Evolutionary conservation across 2,888 invertebrate species (phyloP), one percentile per base, ranked within the genome.

Genomic region (Athalia rosae): DNA sequence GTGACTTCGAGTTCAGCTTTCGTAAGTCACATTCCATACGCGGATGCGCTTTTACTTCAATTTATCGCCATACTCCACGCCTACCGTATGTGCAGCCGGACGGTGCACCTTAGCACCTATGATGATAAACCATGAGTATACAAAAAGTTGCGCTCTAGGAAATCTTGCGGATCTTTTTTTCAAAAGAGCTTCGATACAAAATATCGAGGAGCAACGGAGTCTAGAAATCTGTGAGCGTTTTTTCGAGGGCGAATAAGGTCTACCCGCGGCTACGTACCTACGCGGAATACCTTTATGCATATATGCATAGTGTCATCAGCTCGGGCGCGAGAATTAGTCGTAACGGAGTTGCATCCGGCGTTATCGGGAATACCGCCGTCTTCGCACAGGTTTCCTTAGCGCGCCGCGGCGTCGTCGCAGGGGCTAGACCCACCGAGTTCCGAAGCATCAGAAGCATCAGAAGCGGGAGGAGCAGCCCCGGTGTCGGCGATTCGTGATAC

Each of bases 401-500:
- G 11, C 11, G 50, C 67, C 45, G 41, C 11, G 50, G 67, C 45
- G 41, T 5, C 5, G 62, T n/a, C n/a, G n/a, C 13, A n/a, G 3
- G 71, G 62, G 74, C 61, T 74, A 64, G 76, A 58, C 79, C 81
- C 84, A 83, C 84, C 82, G n/a, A 83, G 81, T 81, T 83, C 82
- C 78, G 28, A 28, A 28, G 28, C 28, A 28, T 28, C 28, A 28
- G 28, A 28, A 28, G 28, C 28, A 2, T 28, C 28, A 28, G 28
- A 28, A 28, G 28, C 28, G 28, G 28, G 28, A 28, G 28, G 28
- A 28, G 79, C 78, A 79, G 77, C 79, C 83, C 82, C 84, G 84
- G 84, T 83, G 84, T 84, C 79, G 84, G 81, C 82, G 82, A 84
- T 87, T 88, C 88, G 88, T 88, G 88, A 88, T 88, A 88, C 87